phyloP scores from a whole-genome alignment of 2,797 vertebrate species.

The Eulemur coronatus region DNA sequence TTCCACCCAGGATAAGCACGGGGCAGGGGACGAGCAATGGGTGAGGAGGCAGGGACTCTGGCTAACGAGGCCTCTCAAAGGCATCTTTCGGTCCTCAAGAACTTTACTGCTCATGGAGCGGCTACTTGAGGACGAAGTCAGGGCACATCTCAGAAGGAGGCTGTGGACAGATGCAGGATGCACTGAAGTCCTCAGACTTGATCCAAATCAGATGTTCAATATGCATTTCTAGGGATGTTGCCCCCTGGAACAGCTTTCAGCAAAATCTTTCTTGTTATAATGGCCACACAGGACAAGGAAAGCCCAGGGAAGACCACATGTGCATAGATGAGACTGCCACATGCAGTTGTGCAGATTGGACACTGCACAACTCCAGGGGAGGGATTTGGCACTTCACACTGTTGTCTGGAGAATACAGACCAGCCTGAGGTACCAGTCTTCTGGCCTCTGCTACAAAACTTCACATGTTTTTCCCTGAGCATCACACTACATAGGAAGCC shows the following conservation, averaged over 20 bases:
- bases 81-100: not conserved
- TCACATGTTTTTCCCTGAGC: not conserved
- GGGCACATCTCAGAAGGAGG: not conserved
- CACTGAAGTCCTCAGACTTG: not conserved
- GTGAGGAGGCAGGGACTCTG: not conserved
- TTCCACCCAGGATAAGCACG: not conserved
- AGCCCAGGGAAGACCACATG: not conserved
- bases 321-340: no score
- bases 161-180: not conserved
- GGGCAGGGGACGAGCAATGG: not conserved
- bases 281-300: not conserved
- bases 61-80: not conserved
- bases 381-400: not conserved
- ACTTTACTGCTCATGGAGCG: not conserved
- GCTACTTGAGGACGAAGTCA: not conserved
- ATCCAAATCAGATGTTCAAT: not conserved
- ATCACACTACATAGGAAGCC: not conserved
- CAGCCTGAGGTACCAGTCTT: not conserved
- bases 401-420: not conserved
- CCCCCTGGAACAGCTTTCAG: not conserved
- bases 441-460: not conserved
- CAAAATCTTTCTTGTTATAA: not conserved
- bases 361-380: not conserved
- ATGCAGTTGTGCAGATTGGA: not conserved
- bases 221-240: not conserved